Evolutionary conservation across 2,888 invertebrate genomes (phyloP).

Genomic region (Incurvaria masculella): DNA sequence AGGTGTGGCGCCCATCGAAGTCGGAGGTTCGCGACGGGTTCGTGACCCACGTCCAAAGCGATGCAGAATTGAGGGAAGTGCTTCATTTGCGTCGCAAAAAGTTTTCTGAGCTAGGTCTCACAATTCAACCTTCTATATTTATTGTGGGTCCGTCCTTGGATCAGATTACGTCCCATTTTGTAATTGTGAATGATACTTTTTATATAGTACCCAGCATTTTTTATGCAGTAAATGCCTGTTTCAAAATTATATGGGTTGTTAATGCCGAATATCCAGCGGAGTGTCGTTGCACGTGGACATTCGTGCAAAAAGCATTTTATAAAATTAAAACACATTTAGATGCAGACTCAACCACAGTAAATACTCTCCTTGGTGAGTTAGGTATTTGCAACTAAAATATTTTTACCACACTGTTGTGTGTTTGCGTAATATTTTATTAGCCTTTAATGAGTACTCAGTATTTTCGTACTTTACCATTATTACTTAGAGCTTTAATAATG

Average conservation of each 20-base stretch:
- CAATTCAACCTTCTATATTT: slow-evolving; percentile 2
- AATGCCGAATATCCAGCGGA: slow-evolving; percentile 7
- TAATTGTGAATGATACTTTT: neutral
- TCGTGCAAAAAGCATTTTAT: slow-evolving; percentile 5
- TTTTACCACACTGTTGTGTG: neutral
- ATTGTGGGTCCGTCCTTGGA: neutral
- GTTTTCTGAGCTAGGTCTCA: neutral
- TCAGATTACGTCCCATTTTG: neutral
- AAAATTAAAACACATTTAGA: slow-evolving; percentile 2
- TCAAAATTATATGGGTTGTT: slow-evolving; percentile 8
- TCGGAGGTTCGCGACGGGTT: neutral
- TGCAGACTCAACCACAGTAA: neutral
- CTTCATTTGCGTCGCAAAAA: neutral
- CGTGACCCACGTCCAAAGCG: neutral
- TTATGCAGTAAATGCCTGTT: slow-evolving; percentile 8
- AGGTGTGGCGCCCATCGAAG: neutral
- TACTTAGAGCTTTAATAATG: neutral
- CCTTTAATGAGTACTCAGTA: neutral
- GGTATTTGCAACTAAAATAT: neutral
- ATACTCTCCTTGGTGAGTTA: neutral
- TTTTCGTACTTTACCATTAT: neutral
- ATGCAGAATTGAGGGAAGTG: neutral
- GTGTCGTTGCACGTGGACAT: slow-evolving; percentile 6
- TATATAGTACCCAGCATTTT: slow-evolving; percentile 6
- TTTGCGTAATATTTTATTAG: neutral